A percentile compares a stretch with the other conserved stretches of the same genome.
Conservation (phyloP, 1,140 invertebrate genomes). For the Trichonephila inaurata region DNA sequence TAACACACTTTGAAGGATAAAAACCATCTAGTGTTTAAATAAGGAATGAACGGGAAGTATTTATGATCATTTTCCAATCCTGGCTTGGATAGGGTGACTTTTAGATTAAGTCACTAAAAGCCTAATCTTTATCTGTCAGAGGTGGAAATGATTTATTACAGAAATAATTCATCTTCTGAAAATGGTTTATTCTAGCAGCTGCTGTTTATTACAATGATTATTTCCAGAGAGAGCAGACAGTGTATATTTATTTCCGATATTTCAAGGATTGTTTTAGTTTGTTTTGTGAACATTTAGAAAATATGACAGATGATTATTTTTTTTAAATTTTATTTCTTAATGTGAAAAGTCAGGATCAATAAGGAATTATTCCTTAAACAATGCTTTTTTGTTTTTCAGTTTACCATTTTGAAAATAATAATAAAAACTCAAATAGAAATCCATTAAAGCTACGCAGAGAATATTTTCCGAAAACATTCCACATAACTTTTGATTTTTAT, state of each 20-base stretch:
- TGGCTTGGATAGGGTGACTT: neutral
- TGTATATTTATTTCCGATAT: neutral
- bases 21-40: neutral
- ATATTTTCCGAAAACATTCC: too few species aligned
- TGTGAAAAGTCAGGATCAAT: too few species aligned
- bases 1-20: neutral
- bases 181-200: neutral
- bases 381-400: too few species aligned
- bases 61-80: neutral
- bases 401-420: too few species aligned
- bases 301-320: neutral
- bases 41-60: neutral
- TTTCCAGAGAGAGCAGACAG: neutral
- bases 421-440: too few species aligned
- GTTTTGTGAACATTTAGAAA: neutral
- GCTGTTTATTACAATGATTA: constrained; percentile 4
- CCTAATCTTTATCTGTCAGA: constrained; percentile 10
- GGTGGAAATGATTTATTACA: neutral
- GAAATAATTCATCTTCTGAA: neutral
- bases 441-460: too few species aligned
- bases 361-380: too few species aligned
- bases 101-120: neutral
- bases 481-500: too few species aligned
- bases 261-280: neutral
- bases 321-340: too few species aligned